Percentiles rank a stretch among this genome's conserved stretches.
Conservation (phyloP, 2,888 invertebrate genomes). For the Tipula unca region DNA sequence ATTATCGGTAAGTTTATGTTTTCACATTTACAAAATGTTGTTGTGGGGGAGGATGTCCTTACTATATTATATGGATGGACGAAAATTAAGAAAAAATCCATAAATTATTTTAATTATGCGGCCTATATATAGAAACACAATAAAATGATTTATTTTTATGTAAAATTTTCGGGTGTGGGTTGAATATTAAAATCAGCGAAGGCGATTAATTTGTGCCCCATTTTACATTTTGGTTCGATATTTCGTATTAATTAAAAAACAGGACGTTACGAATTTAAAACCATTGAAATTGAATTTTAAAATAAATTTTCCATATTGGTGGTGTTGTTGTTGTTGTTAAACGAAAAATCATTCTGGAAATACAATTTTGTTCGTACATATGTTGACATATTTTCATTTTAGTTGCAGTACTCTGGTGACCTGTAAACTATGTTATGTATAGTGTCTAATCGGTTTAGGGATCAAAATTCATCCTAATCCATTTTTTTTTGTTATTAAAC, state of each 20-base stretch:
- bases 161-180: background rate
- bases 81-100: background rate
- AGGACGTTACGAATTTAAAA: background rate
- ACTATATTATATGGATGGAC: background rate
- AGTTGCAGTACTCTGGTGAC: background rate
- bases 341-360: no score
- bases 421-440: background rate
- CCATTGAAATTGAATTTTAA: background rate
- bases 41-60: background rate
- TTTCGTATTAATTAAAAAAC: background rate
- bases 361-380: background rate
- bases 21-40: background rate
- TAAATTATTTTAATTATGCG: background rate
- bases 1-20: conserved; percentile 44
- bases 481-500: background rate
- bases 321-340: background rate
- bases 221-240: background rate
- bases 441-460: background rate
- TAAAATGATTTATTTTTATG: background rate
- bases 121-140: background rate
- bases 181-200: background rate
- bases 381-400: background rate
- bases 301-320: background rate
- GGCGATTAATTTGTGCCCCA: background rate
- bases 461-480: background rate